Evolutionary conservation across 2,888 invertebrate genomes (phyloP), one percentile per base, ranked within the genome.

Genomic region (Tenthredo mesomela): DNA sequence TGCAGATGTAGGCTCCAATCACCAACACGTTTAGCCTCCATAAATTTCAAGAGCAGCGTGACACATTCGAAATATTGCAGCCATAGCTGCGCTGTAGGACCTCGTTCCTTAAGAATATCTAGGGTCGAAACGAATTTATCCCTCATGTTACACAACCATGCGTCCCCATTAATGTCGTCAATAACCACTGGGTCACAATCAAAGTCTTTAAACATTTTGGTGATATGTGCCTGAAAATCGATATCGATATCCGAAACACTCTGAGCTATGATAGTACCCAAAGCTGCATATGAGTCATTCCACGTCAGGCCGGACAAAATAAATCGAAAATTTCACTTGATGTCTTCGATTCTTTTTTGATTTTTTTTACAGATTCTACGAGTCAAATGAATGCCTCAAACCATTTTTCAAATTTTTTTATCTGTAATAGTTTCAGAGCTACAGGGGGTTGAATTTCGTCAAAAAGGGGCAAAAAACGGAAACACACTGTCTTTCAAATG

Each of bases 1-100:
- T 87, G 83, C n/a, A 90, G 84, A 86, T 90, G 88, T 10, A 85
- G 67, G 25, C 78, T 40, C 86, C 86, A 86, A 77, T 87, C 82
- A 61, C 86, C 87, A 29, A 82, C 77, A 10, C 86, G 70, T 71
- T 87, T 85, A 47, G 84, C 86, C 50, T 87, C 82, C n/a, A 85
- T 87, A 75, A 84, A 86, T 33, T 75, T 21, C 65, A 65, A 25
- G 25, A 65, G 25, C 21, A 65, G 65, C 29, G 65, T 65, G 65
- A 65, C 29, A 29, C 65, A 65, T 21, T 78, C 29, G 47, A 78
- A 78, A 29, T 58, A 47, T 50, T 78, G 58, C 18, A 78, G 58
- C 87, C 87, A 88, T 21, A 87, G 61, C 82, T 86, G 82, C 29
- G 86, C 70, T 9, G 87, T 87, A 29, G 84, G 85, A 18, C 86